These are phyloP conservation scores for Chaetoderma sp. DNA, from an alignment of 2,888 invertebrate genomes.

Conservation along the genomic window DNA sequence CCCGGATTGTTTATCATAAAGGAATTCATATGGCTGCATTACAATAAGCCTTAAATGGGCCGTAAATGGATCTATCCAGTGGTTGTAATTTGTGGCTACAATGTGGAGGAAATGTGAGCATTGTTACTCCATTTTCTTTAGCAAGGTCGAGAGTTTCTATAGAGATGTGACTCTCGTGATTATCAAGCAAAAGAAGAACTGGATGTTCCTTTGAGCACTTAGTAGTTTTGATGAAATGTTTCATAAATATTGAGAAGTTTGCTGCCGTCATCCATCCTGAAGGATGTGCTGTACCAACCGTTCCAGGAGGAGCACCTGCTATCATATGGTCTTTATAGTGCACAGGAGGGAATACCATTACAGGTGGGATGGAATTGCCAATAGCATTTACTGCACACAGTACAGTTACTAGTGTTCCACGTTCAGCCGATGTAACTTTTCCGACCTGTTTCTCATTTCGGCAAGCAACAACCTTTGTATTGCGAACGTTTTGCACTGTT, in stretches of 20 bases:
- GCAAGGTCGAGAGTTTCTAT: conserved; percentile 47
- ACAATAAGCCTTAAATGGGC: conserved; percentile 61
- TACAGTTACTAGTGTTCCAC: conserved; percentile 14
- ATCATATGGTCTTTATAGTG: conserved; percentile 14
- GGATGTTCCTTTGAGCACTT: conserved; percentile 43
- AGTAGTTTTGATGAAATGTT: conserved; percentile 48
- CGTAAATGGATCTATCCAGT: conserved; percentile 64
- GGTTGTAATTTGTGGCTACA: conserved; percentile 69
- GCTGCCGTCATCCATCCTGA: conserved; percentile 38
- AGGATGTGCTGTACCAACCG: conserved; percentile 11
- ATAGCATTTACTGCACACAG: conserved; percentile 8
- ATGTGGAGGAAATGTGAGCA: conserved; percentile 65
- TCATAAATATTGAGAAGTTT: conserved; percentile 21
- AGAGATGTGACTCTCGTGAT: conserved; percentile 50
- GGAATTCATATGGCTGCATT: conserved; percentile 46
- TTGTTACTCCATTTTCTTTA: conserved; percentile 60
- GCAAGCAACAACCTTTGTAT: conserved; percentile 15
- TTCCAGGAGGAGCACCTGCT: conserved; percentile 5
- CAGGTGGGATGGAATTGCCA: conserved; percentile 16
- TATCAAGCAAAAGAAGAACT: conserved; percentile 50
- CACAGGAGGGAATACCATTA: conserved; percentile 20
- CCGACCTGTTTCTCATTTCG: conserved; percentile 6
- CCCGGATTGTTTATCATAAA: conserved; percentile 61
- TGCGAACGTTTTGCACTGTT: conserved; percentile 24
- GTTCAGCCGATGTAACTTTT: conserved; percentile 16